Conservation (phyloP, 2,888 invertebrate species). For the Eristalis pertinax region DNA sequence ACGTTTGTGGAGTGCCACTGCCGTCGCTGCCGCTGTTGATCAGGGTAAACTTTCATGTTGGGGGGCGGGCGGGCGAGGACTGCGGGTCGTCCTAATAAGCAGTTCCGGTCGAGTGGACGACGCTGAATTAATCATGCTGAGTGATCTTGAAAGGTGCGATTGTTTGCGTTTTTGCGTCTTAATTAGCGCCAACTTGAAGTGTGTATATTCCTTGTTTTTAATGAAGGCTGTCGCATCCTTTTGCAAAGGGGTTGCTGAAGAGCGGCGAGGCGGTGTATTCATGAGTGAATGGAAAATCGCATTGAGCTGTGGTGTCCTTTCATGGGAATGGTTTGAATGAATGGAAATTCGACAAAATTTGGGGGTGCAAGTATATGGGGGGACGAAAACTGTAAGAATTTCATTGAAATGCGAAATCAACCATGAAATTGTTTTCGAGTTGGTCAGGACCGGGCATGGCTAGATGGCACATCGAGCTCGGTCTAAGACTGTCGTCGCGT, state of each 20-base stretch:
- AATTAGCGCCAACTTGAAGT: conserved; percentile 41
- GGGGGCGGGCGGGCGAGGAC: neutral
- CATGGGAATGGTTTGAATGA: neutral
- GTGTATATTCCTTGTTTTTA: conserved; percentile 28
- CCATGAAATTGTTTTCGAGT: neutral
- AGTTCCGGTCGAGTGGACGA: conserved; percentile 12
- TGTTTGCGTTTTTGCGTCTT: conserved; percentile 15
- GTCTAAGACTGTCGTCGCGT: no score
- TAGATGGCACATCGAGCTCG: no score
- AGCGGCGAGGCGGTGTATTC: neutral
- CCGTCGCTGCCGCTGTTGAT: conserved; percentile 5
- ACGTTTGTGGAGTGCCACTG: neutral
- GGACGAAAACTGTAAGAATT: neutral
- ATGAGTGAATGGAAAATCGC: neutral
- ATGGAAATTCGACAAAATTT: neutral
- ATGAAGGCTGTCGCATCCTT: conserved; percentile 4
- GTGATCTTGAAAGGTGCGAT: conserved; percentile 24
- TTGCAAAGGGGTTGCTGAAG: neutral
- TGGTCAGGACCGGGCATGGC: no score
- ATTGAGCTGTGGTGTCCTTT: neutral
- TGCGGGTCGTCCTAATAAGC: neutral
- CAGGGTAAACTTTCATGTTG: neutral
- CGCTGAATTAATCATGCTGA: conserved; percentile 19
- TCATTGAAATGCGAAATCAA: no score
- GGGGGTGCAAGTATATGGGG: neutral